Evolutionary conservation across 2,888 invertebrate species (phyloP).

Genomic region (Lycaena phlaeas): DNA sequence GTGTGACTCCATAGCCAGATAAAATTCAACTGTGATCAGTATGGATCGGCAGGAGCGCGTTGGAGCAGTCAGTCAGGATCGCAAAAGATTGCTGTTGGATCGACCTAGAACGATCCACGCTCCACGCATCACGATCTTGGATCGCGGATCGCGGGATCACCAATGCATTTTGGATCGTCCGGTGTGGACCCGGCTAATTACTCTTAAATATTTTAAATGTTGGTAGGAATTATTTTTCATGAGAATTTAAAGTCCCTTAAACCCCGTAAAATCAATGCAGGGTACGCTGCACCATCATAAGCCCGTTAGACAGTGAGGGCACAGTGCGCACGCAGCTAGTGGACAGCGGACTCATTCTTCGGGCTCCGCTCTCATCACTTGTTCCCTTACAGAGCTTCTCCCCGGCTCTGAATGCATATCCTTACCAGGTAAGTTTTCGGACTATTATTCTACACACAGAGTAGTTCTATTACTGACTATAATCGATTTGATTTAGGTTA

Average conservation of each 20-base stretch:
- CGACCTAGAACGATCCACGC: slow-evolving; percentile 17
- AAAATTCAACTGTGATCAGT: too few species aligned
- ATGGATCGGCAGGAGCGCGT: too few species aligned
- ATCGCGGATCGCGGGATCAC: slow-evolving; percentile 21
- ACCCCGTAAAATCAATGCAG: too few species aligned
- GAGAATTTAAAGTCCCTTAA: too few species aligned
- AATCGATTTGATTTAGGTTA: too few species aligned
- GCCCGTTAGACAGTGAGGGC: slow-evolving; percentile 59
- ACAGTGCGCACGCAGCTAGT: slow-evolving; percentile 60
- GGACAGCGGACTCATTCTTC: slow-evolving; percentile 58
- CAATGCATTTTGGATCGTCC: slow-evolving; percentile 11
- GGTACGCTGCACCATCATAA: slow-evolving; percentile 60
- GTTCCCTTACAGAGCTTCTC: slow-evolving; percentile 62
- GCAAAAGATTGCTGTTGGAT: too few species aligned
- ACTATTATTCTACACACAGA: too few species aligned
- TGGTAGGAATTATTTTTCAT: too few species aligned
- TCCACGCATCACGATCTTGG: slow-evolving; percentile 22
- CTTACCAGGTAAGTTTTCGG: slow-evolving; percentile 68
- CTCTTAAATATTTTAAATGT: too few species aligned
- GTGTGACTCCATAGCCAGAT: too few species aligned
- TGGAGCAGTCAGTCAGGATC: too few species aligned
- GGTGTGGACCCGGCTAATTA: slow-evolving; percentile 8
- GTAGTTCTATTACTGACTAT: too few species aligned
- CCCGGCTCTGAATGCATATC: slow-evolving; percentile 69
- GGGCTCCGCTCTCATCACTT: slow-evolving; percentile 59